A percentile compares a stretch with the other conserved stretches of the same genome.
Conservation (phyloP, 2,888 invertebrate genomes). For the Crepidodera aurea region DNA sequence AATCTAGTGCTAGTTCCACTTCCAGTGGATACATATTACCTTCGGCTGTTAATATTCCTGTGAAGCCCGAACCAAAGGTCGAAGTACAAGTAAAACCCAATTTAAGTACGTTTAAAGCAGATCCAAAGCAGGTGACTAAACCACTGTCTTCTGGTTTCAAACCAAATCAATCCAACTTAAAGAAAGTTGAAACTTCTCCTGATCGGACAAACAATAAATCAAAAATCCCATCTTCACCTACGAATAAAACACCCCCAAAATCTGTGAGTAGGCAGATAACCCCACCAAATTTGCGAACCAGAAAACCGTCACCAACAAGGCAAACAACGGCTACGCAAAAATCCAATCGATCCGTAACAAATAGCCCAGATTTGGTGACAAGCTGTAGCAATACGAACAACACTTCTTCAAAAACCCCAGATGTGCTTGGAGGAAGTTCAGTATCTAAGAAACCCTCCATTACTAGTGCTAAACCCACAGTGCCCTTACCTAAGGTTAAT, state of each 20-base stretch:
- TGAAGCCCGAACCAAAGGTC: conserved; percentile 41
- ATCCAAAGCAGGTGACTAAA: conserved; percentile 44
- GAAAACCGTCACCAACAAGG: conserved; percentile 55
- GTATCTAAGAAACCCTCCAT: conserved; percentile 52
- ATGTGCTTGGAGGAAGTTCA: conserved; percentile 66
- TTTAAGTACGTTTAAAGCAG: conserved; percentile 52
- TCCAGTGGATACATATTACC: conserved; percentile 79
- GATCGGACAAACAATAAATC: conserved; percentile 41
- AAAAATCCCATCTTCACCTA: conserved; percentile 33
- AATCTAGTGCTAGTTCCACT: conserved; percentile 66
- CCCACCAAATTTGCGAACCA: conserved; percentile 64
- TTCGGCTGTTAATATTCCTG: conserved; percentile 74
- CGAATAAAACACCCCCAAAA: no score
- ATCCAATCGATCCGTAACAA: conserved; percentile 58
- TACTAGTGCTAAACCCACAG: conserved; percentile 53
- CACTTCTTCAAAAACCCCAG: conserved; percentile 68
- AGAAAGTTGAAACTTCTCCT: conserved; percentile 41
- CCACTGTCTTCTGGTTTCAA: conserved; percentile 43
- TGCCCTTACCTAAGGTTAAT: conserved; percentile 58
- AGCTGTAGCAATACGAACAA: conserved; percentile 66
- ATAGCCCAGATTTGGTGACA: conserved; percentile 77
- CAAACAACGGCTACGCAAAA: conserved; percentile 42
- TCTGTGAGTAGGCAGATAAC: conserved; percentile 51
- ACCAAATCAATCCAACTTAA: conserved; percentile 30
- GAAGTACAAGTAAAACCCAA: conserved; percentile 40